Evolutionary conservation across 2,888 invertebrate genomes (phyloP).

Genomic region (Encarsia formosa): DNA sequence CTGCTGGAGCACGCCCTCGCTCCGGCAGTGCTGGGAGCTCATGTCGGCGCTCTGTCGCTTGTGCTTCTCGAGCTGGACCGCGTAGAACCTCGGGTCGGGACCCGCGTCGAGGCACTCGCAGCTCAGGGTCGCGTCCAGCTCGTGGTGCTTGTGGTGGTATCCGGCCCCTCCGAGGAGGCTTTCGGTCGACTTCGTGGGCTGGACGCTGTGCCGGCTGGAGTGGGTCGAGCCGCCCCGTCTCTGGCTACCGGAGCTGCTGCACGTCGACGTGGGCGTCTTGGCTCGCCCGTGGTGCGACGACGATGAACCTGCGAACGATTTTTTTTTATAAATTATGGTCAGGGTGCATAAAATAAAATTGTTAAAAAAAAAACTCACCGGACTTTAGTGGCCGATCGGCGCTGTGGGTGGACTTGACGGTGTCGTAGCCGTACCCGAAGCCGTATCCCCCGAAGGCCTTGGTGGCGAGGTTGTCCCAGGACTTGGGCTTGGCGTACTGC

Average conservation of each 20-base stretch:
- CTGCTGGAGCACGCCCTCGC: constrained; percentile 13
- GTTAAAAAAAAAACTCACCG: background rate
- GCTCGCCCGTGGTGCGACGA: constrained; percentile 54
- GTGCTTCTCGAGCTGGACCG: constrained; percentile 44
- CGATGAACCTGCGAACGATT: background rate
- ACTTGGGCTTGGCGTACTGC: constrained; percentile 70
- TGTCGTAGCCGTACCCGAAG: constrained; percentile 82
- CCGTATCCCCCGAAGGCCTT: constrained; percentile 83
- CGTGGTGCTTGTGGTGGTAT: constrained; percentile 59
- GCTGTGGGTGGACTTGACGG: constrained; percentile 53
- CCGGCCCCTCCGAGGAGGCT: constrained; percentile 68
- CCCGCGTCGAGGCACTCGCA: constrained; percentile 68
- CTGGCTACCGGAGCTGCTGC: constrained; percentile 45
- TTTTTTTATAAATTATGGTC: background rate
- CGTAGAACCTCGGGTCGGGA: constrained; percentile 34
- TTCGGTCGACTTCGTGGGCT: constrained; percentile 77
- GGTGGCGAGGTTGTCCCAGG: constrained; percentile 85
- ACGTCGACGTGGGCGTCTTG: constrained; percentile 52
- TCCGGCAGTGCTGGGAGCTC: constrained; percentile 29
- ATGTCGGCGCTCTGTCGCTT: constrained; percentile 36
- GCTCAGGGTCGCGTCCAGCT: constrained; percentile 65
- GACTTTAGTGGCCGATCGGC: constrained; percentile 47
- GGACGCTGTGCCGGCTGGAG: constrained; percentile 52
- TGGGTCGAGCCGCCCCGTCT: constrained; percentile 53
- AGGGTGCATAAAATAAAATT: background rate